Percentiles rank a stretch among this genome's conserved stretches.
phyloP scores from a whole-genome alignment of 53 echinoderm and acorn worm genomes.

The Henricia sp. region DNA sequence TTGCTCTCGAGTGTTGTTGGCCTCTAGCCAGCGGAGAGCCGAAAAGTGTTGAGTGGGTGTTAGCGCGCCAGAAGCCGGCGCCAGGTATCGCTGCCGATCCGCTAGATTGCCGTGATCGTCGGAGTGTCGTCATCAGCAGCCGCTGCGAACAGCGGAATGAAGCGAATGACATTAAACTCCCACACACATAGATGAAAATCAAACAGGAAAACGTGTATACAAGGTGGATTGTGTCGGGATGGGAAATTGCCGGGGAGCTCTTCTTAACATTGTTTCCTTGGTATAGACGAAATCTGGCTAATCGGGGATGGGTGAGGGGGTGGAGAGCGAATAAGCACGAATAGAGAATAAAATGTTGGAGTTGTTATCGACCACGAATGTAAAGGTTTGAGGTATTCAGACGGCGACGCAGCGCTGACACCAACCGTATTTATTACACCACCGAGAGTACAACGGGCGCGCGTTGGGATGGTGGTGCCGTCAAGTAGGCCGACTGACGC shows the following conservation, averaged over 20 bases:
- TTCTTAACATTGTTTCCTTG: too few species aligned
- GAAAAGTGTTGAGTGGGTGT: constrained; percentile 54
- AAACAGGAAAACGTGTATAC: background rate
- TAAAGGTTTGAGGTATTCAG: too few species aligned
- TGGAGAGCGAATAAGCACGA: too few species aligned
- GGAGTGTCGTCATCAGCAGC: background rate
- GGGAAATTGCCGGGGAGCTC: too few species aligned
- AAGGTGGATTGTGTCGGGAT: too few species aligned
- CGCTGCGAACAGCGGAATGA: background rate
- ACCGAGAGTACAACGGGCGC: background rate
- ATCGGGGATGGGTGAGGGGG: too few species aligned
- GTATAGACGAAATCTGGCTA: too few species aligned
- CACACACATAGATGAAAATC: constrained; percentile 19
- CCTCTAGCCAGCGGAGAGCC: constrained; percentile 13
- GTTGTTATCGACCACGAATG: too few species aligned
- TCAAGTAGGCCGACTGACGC: too few species aligned
- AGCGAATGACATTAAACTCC: constrained; percentile 2
- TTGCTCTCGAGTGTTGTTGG: constrained; percentile 1
- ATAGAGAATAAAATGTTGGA: too few species aligned
- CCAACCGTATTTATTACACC: constrained; percentile 19
- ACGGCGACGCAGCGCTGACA: too few species aligned
- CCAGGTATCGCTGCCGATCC: constrained; percentile 14
- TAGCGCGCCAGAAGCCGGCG: constrained; percentile 49
- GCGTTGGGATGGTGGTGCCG: too few species aligned
- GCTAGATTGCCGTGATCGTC: constrained; percentile 14